Evolutionary conservation across 2,888 invertebrate genomes (phyloP).

Genomic region (Graphium colonna): DNA sequence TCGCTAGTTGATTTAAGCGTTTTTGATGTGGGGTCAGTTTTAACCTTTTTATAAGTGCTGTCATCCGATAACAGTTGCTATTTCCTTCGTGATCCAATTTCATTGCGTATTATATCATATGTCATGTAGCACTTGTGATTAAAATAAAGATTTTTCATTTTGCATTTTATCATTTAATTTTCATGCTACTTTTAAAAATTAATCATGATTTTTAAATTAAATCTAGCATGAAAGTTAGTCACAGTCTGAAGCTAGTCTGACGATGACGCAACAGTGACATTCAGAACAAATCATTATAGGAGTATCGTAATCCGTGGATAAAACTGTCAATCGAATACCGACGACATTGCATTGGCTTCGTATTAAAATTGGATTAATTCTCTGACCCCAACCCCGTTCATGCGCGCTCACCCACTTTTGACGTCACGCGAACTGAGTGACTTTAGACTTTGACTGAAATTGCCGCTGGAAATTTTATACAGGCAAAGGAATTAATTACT

Average conservation of each 20-base stretch:
- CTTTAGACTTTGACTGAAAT: constrained; percentile 14
- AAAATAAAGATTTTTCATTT: too few relatives aligned
- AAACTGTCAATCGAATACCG: constrained; percentile 23
- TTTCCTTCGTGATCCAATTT: too few relatives aligned
- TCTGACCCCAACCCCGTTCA: constrained; percentile 46
- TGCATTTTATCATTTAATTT: too few relatives aligned
- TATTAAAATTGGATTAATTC: constrained; percentile 44
- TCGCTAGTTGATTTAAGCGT: too few relatives aligned
- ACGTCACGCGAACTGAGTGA: constrained; percentile 45
- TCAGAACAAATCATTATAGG: constrained; percentile 7
- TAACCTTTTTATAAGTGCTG: too few relatives aligned
- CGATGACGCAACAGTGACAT: neutral
- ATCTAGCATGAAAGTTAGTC: too few relatives aligned
- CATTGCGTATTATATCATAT: too few relatives aligned
- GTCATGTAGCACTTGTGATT: too few relatives aligned
- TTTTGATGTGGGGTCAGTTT: too few relatives aligned
- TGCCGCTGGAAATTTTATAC: constrained; percentile 13
- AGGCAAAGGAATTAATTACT: constrained; percentile 7
- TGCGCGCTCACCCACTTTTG: constrained; percentile 42
- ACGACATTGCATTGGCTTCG: constrained; percentile 38
- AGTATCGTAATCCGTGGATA: constrained; percentile 18
- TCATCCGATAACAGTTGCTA: too few relatives aligned
- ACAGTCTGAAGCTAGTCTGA: neutral
- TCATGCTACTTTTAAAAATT: too few relatives aligned
- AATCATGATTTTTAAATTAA: too few relatives aligned